phyloP scores from a whole-genome alignment of 2,888 invertebrate species.

The Lissonota sp. region DNA sequence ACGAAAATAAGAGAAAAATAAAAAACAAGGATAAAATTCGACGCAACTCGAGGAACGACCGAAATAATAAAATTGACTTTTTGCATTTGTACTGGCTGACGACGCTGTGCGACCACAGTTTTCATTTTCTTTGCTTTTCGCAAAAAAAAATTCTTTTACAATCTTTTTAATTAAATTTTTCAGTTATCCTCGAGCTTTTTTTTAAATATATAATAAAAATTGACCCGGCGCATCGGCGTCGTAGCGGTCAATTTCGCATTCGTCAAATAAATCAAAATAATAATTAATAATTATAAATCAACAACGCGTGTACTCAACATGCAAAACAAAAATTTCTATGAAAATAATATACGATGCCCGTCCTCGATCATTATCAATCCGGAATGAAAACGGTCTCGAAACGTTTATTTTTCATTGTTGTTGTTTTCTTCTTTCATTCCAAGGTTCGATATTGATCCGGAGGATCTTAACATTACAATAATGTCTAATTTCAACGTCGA shows the following conservation, averaged over 20 bases:
- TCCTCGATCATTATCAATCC: conserved; percentile 44
- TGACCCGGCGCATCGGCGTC: conserved; percentile 46
- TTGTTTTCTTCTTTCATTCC: background rate
- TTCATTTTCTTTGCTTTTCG: conserved; percentile 1
- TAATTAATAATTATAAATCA: conserved; percentile 71
- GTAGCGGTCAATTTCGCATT: conserved; percentile 49
- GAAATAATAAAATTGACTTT: conserved; percentile 50
- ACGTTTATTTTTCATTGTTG: conserved; percentile 17
- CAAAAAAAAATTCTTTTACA: background rate
- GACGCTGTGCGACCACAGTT: conserved; percentile 30
- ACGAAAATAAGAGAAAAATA: conserved; percentile 39
- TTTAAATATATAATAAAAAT: background rate
- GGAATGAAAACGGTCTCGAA: conserved; percentile 22
- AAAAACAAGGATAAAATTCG: conserved; percentile 41
- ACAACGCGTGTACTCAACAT: conserved; percentile 77
- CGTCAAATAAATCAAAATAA: conserved; percentile 61
- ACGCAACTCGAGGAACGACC: conserved; percentile 55
- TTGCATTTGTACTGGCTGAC: conserved; percentile 63
- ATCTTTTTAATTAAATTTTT: conserved; percentile 34
- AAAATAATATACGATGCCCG: conserved; percentile 55
- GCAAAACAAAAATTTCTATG: conserved; percentile 72
- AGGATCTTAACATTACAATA: conserved; percentile 36
- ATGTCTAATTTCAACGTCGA: conserved; percentile 28
- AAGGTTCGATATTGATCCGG: conserved; percentile 41
- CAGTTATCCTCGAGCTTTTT: conserved; percentile 55